phyloP scores from a whole-genome alignment of 2,888 invertebrate genomes.

The Theretra japonica region DNA sequence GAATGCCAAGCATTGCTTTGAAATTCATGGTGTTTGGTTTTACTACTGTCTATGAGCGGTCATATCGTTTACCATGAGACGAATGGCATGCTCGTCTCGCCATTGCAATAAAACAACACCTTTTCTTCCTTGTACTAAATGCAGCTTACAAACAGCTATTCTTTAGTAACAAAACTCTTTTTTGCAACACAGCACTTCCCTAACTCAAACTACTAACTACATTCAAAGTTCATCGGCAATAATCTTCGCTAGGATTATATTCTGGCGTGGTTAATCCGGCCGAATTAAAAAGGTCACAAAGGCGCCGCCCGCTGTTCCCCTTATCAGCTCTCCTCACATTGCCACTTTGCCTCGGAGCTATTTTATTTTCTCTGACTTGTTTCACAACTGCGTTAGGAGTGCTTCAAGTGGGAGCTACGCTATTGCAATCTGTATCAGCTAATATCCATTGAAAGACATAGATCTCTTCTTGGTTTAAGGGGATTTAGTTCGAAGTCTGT shows the following conservation, averaged over 20 bases:
- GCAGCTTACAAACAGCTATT: too few species aligned
- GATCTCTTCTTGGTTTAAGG: too few species aligned
- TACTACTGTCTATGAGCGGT: too few species aligned
- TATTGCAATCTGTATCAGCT: not conserved
- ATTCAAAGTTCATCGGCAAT: conserved; percentile 27
- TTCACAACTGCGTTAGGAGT: not conserved
- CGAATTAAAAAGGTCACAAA: conserved; percentile 25
- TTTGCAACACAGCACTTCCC: not conserved
- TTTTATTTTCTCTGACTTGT: conserved; percentile 44
- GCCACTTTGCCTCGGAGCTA: conserved; percentile 38
- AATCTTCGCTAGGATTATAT: not conserved
- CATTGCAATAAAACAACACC: too few species aligned
- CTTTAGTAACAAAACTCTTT: not conserved
- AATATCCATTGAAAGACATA: too few species aligned
- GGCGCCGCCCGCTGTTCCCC: not conserved
- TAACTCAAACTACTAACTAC: not conserved
- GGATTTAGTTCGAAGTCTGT: not conserved
- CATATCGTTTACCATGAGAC: too few species aligned
- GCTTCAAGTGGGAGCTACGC: not conserved
- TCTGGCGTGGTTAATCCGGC: conserved; percentile 10
- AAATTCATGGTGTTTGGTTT: too few species aligned
- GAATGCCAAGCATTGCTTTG: too few species aligned
- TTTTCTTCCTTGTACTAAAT: too few species aligned
- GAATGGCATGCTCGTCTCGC: too few species aligned
- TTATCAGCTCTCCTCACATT: conserved; percentile 40